Evolutionary conservation across 2,113 vertebrate genomes (phyloP).

Genomic region (Dicrurus megarhynchus): DNA sequence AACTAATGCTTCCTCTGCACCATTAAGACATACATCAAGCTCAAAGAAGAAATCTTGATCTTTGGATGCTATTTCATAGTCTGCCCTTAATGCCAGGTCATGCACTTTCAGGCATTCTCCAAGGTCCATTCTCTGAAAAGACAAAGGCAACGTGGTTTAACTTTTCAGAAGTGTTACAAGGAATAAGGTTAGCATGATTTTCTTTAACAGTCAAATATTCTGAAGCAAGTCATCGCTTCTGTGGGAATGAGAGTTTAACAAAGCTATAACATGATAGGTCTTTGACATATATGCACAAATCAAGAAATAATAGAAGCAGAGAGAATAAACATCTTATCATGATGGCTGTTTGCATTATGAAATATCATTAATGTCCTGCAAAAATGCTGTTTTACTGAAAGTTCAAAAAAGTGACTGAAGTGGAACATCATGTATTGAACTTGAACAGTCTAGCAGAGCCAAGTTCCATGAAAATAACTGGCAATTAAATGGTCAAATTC

Average conservation of each 20-base stretch:
- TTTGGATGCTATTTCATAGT: slow-evolving; percentile 98
- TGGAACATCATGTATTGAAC: not conserved
- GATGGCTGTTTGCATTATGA: not conserved
- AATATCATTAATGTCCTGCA: not conserved
- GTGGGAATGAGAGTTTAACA: not conserved
- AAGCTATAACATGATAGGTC: not conserved
- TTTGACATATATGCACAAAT: not conserved
- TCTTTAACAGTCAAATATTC: not conserved
- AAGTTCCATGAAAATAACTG: not conserved
- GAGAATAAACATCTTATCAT: not conserved
- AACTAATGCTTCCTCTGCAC: not conserved
- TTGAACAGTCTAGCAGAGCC: not conserved
- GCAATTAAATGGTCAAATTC: not conserved
- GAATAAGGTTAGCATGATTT: not conserved
- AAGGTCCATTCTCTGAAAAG: slow-evolving; percentile 93
- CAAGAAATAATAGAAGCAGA: not conserved
- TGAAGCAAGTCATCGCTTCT: not conserved
- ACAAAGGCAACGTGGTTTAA: not conserved
- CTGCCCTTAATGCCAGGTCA: slow-evolving; percentile 94
- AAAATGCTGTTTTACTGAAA: not conserved
- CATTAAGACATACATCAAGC: slow-evolving; percentile 83
- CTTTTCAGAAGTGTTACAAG: not conserved
- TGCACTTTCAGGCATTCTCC: slow-evolving; percentile 97
- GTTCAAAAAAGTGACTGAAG: not conserved
- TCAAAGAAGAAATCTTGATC: slow-evolving; percentile 98